phyloP scores from a whole-genome alignment of 2,113 vertebrate genomes.

The Illadopsis cleaveri region DNA sequence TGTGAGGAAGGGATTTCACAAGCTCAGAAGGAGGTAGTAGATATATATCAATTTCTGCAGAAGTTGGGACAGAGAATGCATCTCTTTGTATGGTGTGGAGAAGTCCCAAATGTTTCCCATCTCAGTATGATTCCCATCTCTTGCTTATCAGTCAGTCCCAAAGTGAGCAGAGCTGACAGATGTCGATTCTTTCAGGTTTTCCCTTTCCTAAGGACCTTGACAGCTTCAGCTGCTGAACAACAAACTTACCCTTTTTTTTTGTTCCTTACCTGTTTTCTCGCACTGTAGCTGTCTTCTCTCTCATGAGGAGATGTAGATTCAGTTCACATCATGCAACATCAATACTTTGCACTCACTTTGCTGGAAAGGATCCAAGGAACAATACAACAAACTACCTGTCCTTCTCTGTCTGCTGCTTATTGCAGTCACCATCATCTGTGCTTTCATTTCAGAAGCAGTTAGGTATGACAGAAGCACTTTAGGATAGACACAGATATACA shows the following conservation, averaged over 20 bases:
- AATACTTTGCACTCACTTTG: not conserved
- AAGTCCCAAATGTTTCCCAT: not conserved
- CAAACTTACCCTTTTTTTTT: not conserved
- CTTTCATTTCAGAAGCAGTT: not conserved
- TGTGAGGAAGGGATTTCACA: not conserved
- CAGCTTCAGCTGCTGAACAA: not conserved
- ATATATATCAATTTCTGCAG: not conserved
- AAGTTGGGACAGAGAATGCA: not conserved
- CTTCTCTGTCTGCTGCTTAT: not conserved
- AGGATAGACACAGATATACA: not conserved
- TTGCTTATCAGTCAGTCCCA: constrained; percentile 16
- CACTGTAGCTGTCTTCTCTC: not conserved
- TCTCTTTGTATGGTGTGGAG: not conserved
- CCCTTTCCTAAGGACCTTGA: not conserved
- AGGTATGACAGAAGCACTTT: not conserved
- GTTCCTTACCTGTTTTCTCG: not conserved
- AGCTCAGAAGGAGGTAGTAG: not conserved
- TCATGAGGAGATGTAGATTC: not conserved
- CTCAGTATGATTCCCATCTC: not conserved
- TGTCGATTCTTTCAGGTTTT: not conserved
- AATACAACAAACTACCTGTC: not conserved
- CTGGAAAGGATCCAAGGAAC: not conserved
- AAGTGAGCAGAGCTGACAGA: constrained; percentile 37
- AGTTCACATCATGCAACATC: not conserved
- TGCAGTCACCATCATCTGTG: not conserved